These are phyloP conservation scores for Lasioglossum albipes DNA, from an alignment of 1,140 invertebrate species.

Conservation along the genomic window DNA sequence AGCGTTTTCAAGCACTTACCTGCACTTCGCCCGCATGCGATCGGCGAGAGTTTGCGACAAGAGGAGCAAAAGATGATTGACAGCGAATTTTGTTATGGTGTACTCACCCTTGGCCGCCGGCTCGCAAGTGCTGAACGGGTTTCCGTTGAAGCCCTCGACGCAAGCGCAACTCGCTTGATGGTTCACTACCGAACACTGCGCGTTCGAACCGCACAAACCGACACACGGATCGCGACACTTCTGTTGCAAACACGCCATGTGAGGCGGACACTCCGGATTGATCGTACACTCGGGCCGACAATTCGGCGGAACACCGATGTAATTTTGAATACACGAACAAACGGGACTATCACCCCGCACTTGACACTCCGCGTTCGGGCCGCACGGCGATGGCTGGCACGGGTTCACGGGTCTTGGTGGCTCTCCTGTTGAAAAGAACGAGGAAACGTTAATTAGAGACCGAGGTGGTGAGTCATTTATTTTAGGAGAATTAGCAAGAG, in stretches of 20 bases:
- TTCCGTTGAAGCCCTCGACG: constrained; percentile 80
- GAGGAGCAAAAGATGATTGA: background rate
- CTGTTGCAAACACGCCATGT: constrained; percentile 80
- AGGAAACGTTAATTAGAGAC: background rate
- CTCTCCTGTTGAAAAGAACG: constrained; percentile 46
- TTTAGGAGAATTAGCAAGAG: too few relatives aligned
- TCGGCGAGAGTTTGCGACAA: constrained; percentile 32
- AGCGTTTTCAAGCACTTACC: constrained; percentile 70
- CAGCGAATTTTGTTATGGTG: background rate
- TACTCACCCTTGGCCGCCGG: constrained; percentile 76
- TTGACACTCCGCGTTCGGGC: constrained; percentile 82
- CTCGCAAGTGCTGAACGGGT: constrained; percentile 82
- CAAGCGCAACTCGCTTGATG: constrained; percentile 82
- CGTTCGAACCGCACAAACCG: constrained; percentile 81
- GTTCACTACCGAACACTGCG: constrained; percentile 80
- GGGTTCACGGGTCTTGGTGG: constrained; percentile 78
- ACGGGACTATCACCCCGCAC: constrained; percentile 79
- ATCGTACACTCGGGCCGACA: constrained; percentile 83
- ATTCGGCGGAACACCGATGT: constrained; percentile 82
- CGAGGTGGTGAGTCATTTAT: too few relatives aligned
- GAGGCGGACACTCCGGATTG: constrained; percentile 81
- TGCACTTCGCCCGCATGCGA: constrained; percentile 46
- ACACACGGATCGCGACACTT: constrained; percentile 80
- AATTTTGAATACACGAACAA: constrained; percentile 81
- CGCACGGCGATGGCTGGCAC: constrained; percentile 83